Evolutionary conservation across 2,888 invertebrate species (phyloP), one percentile per base, ranked within the genome.

Genomic region (Liopterus haemorrhoidalis): DNA sequence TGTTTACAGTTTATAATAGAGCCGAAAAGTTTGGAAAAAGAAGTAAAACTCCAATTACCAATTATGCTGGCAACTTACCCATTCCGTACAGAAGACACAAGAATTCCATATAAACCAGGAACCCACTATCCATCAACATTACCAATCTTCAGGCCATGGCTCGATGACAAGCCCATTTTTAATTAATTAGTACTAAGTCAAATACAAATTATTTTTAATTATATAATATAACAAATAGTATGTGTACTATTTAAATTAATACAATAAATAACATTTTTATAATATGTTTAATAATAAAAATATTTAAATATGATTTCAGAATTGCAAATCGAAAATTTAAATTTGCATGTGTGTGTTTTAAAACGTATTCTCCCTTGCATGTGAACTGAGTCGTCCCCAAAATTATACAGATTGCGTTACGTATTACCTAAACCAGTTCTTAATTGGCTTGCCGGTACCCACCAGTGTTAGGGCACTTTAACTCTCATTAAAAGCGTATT

Each of bases 11-110:
- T 93, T 66, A 83, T 90, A 57, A 85, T 93, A 60, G 86, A 85
- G 64, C 92, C 93, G 48, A 91, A 90, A 69, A 90, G 89, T 58
- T 72, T 92, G 60, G 91, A 92, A 65, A 92, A 92, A 66, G 87
- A 90, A 64, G 85, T 93, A 40, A 92, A 91, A 65, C 73, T 94
- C 3, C 93, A 93, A 67, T 74, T 93, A 61, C 93, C 93, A 8
- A 89, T 94, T 50, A 79, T 92, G 62, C 75, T 94, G 70, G 93
- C 91, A 18, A 93, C 93, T 9, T 94, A 93, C 69, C 93, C 93
- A 1, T 76, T 91, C 64, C 72, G 83, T 48, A 74, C 74, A 53
- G 75, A 79, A 52, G 80, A 79, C 46, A 80, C 78, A 46, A 71
- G 74, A 25, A 73, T 71, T n/a, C 73, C 75, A 52, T 80, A 78